Evolutionary conservation across 2,113 vertebrate species (phyloP), one percentile per base, ranked within the genome.

Genomic region (Junco hyemalis): DNA sequence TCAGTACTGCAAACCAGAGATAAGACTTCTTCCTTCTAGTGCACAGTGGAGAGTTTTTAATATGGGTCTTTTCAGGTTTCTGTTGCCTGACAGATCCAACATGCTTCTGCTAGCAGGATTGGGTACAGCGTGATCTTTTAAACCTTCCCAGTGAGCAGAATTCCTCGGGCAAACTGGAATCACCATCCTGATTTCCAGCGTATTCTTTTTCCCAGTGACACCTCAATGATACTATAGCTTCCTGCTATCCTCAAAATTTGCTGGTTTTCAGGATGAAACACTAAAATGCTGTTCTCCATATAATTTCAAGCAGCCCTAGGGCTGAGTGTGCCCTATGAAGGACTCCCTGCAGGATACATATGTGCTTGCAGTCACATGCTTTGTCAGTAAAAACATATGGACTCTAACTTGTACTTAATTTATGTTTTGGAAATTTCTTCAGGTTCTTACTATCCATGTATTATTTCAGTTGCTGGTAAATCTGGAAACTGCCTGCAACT

Each of bases 331-430:
- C 6, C 50, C 50, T 64, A 4, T 24, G 12, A 28, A 26, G 19
- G 63, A 29, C 12, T 63, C 38, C 24, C 63, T 50, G 23, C 21
- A 86, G 63, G 47, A 31, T 21, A 12, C 14, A 4, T 0, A 0
- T 4, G 28, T 53, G 20, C 31, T 63, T 5, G 2, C 21, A 29
- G 13, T 54, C 14, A 13, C 33, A 14, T 16, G 19, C 11, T 23
- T 51, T 51, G 18, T 47, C 50, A 45, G 25, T 12, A 57, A 64
- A 84, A 93, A n/a, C 16, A 57, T 25, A 5, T 61, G 36, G 19
- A 9, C 36, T 18, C 10, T 35, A 61, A 84, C 20, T 64, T 47
- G 17, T 42, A n/a, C 6, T 35, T 54, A 29, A 33, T 80, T 40
- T 68, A 36, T 3, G 1, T 29, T 77, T 60, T 31, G 4, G 26